Conservation (phyloP, 2,113 vertebrate genomes). For the Brachypodius melanocephalos region DNA sequence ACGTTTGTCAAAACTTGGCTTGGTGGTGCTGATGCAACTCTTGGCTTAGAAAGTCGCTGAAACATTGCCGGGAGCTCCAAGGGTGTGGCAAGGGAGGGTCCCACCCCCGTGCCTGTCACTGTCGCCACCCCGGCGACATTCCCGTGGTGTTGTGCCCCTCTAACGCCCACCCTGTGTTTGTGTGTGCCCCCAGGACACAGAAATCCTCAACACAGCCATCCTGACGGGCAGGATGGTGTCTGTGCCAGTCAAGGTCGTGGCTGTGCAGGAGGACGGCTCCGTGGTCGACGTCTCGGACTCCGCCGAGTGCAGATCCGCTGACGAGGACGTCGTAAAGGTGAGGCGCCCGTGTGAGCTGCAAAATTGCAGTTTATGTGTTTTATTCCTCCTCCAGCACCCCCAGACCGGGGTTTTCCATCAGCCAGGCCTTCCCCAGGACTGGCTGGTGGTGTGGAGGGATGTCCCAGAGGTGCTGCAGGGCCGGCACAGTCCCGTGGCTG, state of each 20-base stretch:
- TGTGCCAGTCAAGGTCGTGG: constrained; percentile 74
- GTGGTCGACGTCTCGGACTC: constrained; percentile 69
- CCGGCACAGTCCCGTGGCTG: fast-evolving
- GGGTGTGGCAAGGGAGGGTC: not conserved
- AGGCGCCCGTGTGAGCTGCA: fast-evolving
- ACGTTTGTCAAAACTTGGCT: not conserved
- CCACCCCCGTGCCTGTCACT: too few species aligned
- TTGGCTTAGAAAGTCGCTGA: not conserved
- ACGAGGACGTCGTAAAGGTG: constrained; percentile 79
- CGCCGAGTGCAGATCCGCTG: constrained; percentile 72
- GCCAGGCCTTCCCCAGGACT: not conserved
- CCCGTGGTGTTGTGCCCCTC: not conserved
- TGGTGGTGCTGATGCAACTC: not conserved
- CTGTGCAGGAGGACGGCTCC: constrained; percentile 70
- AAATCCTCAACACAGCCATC: constrained; percentile 76
- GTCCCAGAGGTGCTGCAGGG: not conserved
- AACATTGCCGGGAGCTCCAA: fast-evolving
- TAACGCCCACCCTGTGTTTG: fast-evolving
- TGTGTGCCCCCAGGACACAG: constrained; percentile 65
- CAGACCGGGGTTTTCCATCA: not conserved
- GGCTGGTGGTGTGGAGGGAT: not conserved
- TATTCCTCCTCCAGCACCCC: too few species aligned
- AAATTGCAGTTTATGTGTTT: fast-evolving
- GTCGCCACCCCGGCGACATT: fast-evolving
- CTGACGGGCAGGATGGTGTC: constrained; percentile 71